Evolutionary conservation across 2,888 invertebrate species (phyloP).

Genomic region (Himalopsyche japonica): DNA sequence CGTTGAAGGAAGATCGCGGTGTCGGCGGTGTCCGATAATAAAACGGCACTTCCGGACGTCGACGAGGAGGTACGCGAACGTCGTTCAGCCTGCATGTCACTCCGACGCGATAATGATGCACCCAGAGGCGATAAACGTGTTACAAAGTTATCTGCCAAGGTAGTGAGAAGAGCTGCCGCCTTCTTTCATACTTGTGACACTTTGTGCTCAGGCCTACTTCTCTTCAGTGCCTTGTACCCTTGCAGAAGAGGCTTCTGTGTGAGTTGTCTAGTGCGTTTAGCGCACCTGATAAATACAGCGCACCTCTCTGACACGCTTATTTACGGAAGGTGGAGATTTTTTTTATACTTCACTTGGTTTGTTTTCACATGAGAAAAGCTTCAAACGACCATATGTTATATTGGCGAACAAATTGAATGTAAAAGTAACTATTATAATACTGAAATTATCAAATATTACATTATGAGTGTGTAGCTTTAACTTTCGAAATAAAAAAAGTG

Average conservation of each 20-base stretch:
- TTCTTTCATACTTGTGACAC: not conserved
- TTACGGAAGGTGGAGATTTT: not conserved
- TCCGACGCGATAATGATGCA: constrained; percentile 7
- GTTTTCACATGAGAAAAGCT: not conserved
- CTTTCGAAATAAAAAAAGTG: too few relatives aligned
- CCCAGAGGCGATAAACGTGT: constrained; percentile 9
- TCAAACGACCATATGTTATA: too few relatives aligned
- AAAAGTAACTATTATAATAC: too few relatives aligned
- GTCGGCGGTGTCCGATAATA: constrained; percentile 9
- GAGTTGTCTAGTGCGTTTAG: constrained; percentile 21
- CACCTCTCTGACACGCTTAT: not conserved
- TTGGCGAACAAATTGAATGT: too few relatives aligned
- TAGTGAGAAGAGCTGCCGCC: not conserved
- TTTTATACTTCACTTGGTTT: not conserved
- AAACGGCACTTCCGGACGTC: not conserved
- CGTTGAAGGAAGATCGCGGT: not conserved
- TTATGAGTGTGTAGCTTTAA: too few relatives aligned
- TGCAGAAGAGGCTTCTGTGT: not conserved
- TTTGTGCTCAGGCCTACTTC: constrained; percentile 9
- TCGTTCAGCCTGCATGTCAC: constrained; percentile 2
- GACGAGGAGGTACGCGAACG: not conserved
- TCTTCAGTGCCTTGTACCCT: not conserved
- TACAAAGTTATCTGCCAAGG: constrained; percentile 11
- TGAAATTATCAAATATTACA: too few relatives aligned
- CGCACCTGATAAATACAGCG: constrained; percentile 12